Conservation (phyloP, 2,113 vertebrate species). For the Brachyhypopomus occidentalis region DNA sequence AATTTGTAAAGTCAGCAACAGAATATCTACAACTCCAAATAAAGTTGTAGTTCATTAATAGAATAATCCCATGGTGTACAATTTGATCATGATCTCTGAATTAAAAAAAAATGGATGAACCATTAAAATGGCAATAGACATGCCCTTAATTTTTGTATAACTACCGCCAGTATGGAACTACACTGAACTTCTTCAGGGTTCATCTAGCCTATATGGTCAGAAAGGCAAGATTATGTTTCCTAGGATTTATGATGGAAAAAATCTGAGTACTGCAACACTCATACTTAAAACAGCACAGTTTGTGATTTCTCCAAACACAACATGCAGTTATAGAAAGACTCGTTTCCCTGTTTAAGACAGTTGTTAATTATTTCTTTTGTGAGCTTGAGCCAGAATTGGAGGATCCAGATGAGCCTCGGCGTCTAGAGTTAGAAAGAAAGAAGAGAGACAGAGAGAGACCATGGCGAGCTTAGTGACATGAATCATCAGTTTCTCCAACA, state of each 20-base stretch:
- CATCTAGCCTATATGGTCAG: conserved; percentile 36
- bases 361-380: conserved; percentile 91
- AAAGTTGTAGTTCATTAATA: conserved; percentile 3
- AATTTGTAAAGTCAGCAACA: conserved; percentile 27
- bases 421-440: conserved; percentile 82
- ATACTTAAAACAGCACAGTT: conserved; percentile 65
- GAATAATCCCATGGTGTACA: not conserved
- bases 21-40: conserved; percentile 8
- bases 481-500: conserved; percentile 20
- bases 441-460: conserved; percentile 55
- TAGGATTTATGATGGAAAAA: conserved; percentile 48
- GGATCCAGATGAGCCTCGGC: conserved; percentile 90
- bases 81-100: not conserved
- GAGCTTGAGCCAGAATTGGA: conserved; percentile 97
- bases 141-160: conserved; percentile 17
- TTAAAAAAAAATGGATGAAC: not conserved
- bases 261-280: conserved; percentile 58
- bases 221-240: conserved; percentile 43
- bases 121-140: not conserved
- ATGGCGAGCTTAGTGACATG: conserved; percentile 62
- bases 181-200: conserved; percentile 8
- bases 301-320: conserved; percentile 63
- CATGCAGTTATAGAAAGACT: conserved; percentile 71
- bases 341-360: conserved; percentile 58
- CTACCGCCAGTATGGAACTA: conserved; percentile 4